Evolutionary conservation across 30 jellyfish, hydroid and myxozoan genomes (phyloP).

Genomic region (Chrysaora quinquecirrha): DNA sequence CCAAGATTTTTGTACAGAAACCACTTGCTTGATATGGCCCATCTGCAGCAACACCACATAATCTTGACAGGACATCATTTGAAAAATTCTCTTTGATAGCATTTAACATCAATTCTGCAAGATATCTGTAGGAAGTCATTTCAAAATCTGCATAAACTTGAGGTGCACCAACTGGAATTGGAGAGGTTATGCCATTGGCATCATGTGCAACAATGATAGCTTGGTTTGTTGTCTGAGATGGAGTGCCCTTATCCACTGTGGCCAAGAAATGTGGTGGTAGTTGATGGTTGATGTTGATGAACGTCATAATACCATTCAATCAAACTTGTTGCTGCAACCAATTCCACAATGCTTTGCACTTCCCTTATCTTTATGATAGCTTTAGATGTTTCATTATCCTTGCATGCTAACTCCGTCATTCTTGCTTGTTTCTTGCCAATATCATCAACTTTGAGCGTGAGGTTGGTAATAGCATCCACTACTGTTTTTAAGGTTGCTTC

Average conservation of each 20-base stretch:
- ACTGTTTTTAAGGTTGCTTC: too few species aligned
- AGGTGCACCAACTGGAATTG: constrained; percentile 60
- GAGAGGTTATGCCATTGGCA: constrained; percentile 25
- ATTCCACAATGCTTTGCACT: constrained; percentile 25
- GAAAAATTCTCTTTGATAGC: constrained; percentile 52
- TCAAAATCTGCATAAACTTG: constrained; percentile 24
- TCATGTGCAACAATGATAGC: constrained; percentile 50
- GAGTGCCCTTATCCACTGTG: constrained; percentile 46
- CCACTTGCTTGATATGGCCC: constrained; percentile 50
- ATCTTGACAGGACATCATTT: constrained; percentile 35
- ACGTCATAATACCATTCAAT: constrained; percentile 35
- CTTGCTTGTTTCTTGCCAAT: constrained; percentile 19
- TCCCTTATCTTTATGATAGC: background rate
- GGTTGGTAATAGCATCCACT: constrained; percentile 28
- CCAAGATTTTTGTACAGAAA: constrained; percentile 14
- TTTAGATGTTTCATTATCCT: constrained; percentile 3
- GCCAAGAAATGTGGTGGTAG: constrained; percentile 61
- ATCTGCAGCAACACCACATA: constrained; percentile 68
- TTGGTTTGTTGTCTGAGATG: constrained; percentile 41
- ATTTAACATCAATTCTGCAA: constrained; percentile 23
- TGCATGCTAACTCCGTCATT: constrained; percentile 26
- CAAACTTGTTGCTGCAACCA: constrained; percentile 18
- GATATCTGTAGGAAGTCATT: constrained; percentile 38
- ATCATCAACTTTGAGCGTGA: constrained; percentile 42
- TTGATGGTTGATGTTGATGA: constrained; percentile 58